A percentile compares a stretch with the other conserved stretches of the same genome.
These are phyloP conservation scores for Herminia tarsipennalis DNA, from an alignment of 2,888 invertebrate species.

Conservation along the genomic window DNA sequence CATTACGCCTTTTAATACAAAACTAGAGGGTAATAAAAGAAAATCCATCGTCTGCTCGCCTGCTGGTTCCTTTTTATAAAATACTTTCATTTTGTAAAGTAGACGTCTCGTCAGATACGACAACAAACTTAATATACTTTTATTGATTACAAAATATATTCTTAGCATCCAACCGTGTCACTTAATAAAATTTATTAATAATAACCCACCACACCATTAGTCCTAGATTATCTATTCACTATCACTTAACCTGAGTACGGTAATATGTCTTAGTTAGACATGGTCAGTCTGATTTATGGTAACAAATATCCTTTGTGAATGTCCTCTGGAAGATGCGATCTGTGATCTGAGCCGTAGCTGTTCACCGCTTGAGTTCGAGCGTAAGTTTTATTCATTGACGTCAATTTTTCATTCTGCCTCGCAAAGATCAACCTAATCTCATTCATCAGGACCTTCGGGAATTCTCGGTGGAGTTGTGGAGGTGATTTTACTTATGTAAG, in stretches of 20 bases:
- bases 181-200: too few species aligned
- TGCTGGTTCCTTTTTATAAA: not conserved
- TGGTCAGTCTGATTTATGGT: constrained; percentile 29
- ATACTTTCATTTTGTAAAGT: too few species aligned
- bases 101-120: too few species aligned
- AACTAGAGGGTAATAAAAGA: constrained; percentile 26
- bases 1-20: constrained; percentile 46
- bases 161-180: too few species aligned
- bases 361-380: constrained; percentile 28
- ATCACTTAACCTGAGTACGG: constrained; percentile 32
- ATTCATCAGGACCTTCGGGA: constrained; percentile 48
- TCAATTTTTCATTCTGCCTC: constrained; percentile 53
- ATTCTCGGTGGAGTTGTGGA: constrained; percentile 33
- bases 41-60: not conserved
- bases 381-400: constrained; percentile 53
- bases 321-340: constrained; percentile 17
- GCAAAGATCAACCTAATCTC: constrained; percentile 45
- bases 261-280: constrained; percentile 31
- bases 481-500: constrained; percentile 40
- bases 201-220: too few species aligned
- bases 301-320: constrained; percentile 26
- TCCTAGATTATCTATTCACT: constrained; percentile 30
- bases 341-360: constrained; percentile 11
- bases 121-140: too few species aligned
- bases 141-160: too few species aligned